Percentiles rank a stretch among this genome's conserved stretches.
Conservation (phyloP, 2,797 vertebrate species). For the Urosaurus nigricauda region DNA sequence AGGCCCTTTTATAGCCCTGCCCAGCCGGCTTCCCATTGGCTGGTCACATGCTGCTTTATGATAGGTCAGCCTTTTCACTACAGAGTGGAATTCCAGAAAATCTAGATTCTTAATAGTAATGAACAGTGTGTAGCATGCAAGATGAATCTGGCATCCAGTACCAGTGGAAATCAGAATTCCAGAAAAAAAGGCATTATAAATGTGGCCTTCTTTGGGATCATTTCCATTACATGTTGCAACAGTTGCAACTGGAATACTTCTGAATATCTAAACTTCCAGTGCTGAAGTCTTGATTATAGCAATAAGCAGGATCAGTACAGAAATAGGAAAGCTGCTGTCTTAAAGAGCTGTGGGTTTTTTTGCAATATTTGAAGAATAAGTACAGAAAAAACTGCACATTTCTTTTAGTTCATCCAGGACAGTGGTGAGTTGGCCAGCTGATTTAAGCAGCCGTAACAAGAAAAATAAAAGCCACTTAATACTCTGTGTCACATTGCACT, state of each 20-base stretch:
- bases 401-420: slow-evolving; percentile 2
- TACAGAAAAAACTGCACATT: not conserved
- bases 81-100: not conserved
- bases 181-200: not conserved
- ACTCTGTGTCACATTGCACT: slow-evolving; percentile 40
- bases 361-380: not conserved
- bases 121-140: not conserved
- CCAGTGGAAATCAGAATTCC: not conserved
- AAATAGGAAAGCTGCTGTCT: not conserved
- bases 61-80: too few relatives aligned
- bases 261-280: not conserved
- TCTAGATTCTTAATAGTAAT: not conserved
- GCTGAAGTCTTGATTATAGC: not conserved
- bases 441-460: slow-evolving; percentile 9
- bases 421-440: not conserved
- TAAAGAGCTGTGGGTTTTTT: too few relatives aligned
- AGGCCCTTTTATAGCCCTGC: too few relatives aligned
- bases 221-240: not conserved
- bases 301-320: not conserved
- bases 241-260: not conserved
- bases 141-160: not conserved
- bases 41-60: too few relatives aligned
- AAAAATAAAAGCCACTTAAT: slow-evolving; percentile 24
- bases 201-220: not conserved
- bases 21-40: too few relatives aligned